Base-by-base conservation (phyloP, 2,888 invertebrate species). In the Pandemis heparana region DNA sequence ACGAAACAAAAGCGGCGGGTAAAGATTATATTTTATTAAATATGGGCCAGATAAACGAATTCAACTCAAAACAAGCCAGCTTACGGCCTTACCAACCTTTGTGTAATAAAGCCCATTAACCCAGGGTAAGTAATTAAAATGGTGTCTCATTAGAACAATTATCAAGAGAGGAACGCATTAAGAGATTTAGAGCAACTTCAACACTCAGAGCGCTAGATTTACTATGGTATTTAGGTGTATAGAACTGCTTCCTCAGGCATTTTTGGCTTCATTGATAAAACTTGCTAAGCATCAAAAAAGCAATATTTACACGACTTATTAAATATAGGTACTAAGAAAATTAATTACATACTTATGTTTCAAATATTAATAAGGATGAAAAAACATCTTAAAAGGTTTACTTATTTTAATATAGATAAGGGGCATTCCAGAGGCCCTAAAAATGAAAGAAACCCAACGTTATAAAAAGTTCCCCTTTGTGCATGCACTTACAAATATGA, bases 21-120 rank as follows among this genome's bases (percentile, higher is more conserved):
- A 62, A 62, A 62, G 62, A 41, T 53, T 53, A 53, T 53, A 53
- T 18, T 53, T 62, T 62, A 62, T 62, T 41, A 41, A 62, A 62
- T 41, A 62, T 41, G 62, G 41, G n/a, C 32, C 16, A 62, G 62
- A 62, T 62, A 62, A 62, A 62, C 62, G 62, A 62, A 62, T 39
- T 23, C 32, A 32, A 59, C 32, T 62, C 16, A 62, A 41, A 39
- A 41, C 41, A 62, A 62, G 60, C 60, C 38, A 23, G 62, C 62
- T 62, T 62, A 62, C 16, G 62, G 16, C 18, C 53, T 51, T 51
- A 51, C 51, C 5, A 51, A 61, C 38, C 61, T 62, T 62, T 62
- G 62, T 62, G 62, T 62, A 41, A 62, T 62, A 41, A 62, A 62
- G 62, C 23, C 14, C 41, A 41, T 62, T 62, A 41, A 41, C 62